Evolutionary conservation across 2,797 vertebrate genomes (phyloP), one percentile per base, ranked within the genome.

Genomic region (Pelobates cultripes): DNA sequence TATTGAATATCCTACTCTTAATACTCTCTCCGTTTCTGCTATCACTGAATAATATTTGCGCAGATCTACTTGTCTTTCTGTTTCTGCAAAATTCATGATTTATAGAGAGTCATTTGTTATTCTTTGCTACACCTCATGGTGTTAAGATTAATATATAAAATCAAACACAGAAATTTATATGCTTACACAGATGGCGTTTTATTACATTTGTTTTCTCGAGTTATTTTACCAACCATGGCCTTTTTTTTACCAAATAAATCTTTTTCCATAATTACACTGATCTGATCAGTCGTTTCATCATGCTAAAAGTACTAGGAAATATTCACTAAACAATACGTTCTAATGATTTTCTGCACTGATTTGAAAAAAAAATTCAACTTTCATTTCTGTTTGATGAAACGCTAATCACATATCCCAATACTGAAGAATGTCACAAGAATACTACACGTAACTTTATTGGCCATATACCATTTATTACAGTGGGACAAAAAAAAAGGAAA

Each of bases 131-230:
- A 60, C 57, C 57, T 17, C 57, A 60, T 60, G 57, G 57, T n/a
- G 57, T 60, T 60, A 60, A 60, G 57, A n/a, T 60, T 60, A 60
- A 60, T 60, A 60, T 60, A 60, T 3, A 60, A 60, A 60, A 60
- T 60, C 57, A 60, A 60, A 60, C 57, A 60, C 15, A 6, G 57
- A 60, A 60, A 60, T 60, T 60, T 60, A 60, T 60, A 28, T 64
- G 17, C 61, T 64, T 64, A 64, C 17, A 40, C 61, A 64, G 17
- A 64, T 64, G 17, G 61, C 28, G 61, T 28, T 64, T 64, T 28
- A 64, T 5, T 40, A 40, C 61, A 14, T 64, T 64, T 60, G 28
- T 28, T 64, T 64, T 10, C 61, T 7, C 10, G 6, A 3, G 61
- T 64, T 64, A 64, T 64, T 64, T 64, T 64, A 40, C 14, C 28